Percentiles rank a stretch among this genome's conserved stretches.
Evolutionary conservation across 2,797 vertebrate genomes (phyloP).

Genomic region (Melanotaenia nigrans): DNA sequence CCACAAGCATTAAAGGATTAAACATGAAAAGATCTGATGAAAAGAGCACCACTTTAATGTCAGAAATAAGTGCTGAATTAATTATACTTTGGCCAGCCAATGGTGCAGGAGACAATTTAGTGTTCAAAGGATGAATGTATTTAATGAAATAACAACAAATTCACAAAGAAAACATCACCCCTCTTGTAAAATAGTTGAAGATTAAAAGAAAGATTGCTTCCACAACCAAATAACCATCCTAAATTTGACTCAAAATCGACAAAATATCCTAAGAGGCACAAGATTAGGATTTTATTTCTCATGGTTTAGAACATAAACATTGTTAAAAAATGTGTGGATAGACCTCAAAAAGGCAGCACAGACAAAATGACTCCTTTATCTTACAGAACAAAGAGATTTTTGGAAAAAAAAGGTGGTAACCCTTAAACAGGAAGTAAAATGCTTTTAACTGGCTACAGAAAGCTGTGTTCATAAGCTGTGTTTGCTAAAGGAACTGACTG

Average conservation of each 20-base stretch:
- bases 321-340: neutral
- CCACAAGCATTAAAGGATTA: neutral
- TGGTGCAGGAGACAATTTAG: neutral
- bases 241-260: neutral
- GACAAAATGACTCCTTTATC: too few relatives aligned
- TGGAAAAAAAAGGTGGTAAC: too few relatives aligned
- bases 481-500: too few relatives aligned
- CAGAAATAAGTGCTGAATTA: neutral
- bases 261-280: neutral
- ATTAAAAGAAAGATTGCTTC: neutral
- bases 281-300: neutral
- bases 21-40: neutral
- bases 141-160: neutral
- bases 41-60: neutral
- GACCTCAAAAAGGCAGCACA: too few relatives aligned
- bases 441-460: too few relatives aligned
- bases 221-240: neutral
- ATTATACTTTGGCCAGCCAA: neutral
- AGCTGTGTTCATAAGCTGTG: too few relatives aligned
- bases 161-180: neutral
- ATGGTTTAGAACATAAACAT: neutral
- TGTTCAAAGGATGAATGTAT: neutral
- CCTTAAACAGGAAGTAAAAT: too few relatives aligned
- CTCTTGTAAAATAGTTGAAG: neutral
- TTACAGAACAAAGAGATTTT: too few relatives aligned